Evolutionary conservation across 2,113 vertebrate species (phyloP), one percentile per base, ranked within the genome.

Genomic region (Sardina pilchardus): DNA sequence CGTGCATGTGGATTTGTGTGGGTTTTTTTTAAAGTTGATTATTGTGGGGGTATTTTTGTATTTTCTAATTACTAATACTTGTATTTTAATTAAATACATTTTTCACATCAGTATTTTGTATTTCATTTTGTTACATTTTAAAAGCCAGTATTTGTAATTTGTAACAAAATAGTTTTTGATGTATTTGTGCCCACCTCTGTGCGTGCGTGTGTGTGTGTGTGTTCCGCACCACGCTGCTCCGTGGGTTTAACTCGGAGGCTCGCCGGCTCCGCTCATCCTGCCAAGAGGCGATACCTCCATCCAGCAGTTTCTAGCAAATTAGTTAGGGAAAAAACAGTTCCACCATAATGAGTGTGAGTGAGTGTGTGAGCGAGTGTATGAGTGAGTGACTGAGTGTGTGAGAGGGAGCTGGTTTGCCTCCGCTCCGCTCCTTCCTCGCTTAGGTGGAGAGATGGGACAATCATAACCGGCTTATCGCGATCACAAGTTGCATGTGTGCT

Each of bases 271-370:
- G 8, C 59, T 6, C 67, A 30, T 85, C 34, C 36, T 87, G 88
- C 86, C 86, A 88, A 88, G 36, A 81, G 82, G 80, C 50, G 71
- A 67, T 45, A 44, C 81, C 85, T 53, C 75, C 47, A 71, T 90
- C 90, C 92, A 30, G 67, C 89, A 84, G 88, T 71, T 83, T 82
- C 50, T 90, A 92, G 90, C 89, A 94, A 96, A 96, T 92, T 90
- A 92, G 83, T 92, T 91, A 85, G 84, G 24, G 90, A 81, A 89
- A 92, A 94, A 93, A 75, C 67, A 10, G 59, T 44, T 39, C 83
- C 6, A 34, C 42, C 26, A 26, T 63, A 84, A 67, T 67, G 59
- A 84, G 43, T 21, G 26, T 44, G 87, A 81, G 4, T 83, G 43
- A 56, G 47, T 47, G 67, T 34, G 6, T 80, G 45, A 10, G 12